phyloP scores from a whole-genome alignment of 2,797 vertebrate species.

The Lacerta bilineata region DNA sequence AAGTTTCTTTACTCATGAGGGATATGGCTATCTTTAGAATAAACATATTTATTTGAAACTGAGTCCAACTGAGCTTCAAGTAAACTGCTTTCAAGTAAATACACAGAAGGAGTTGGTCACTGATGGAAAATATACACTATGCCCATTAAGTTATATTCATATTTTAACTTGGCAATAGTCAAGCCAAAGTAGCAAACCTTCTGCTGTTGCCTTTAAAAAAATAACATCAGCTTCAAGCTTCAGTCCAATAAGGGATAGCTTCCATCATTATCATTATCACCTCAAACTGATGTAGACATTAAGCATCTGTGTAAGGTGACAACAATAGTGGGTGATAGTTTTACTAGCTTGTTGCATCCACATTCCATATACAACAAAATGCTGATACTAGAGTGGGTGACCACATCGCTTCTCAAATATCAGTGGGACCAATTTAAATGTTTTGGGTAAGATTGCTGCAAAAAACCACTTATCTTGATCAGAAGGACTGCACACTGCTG shows the following conservation, averaged over 20 bases:
- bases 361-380: background rate
- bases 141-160: background rate
- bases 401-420: background rate
- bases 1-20: constrained; percentile 65
- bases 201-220: constrained; percentile 65
- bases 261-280: constrained; percentile 12
- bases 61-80: background rate
- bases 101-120: background rate
- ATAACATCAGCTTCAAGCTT: constrained; percentile 7
- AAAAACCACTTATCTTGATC: background rate
- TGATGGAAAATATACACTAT: constrained; percentile 48
- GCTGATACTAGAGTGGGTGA: background rate
- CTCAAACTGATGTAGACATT: constrained; percentile 5
- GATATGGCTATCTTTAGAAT: constrained; percentile 51
- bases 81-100: background rate
- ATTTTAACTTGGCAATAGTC: constrained; percentile 66
- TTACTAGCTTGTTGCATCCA: background rate
- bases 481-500: background rate
- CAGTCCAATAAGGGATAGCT: constrained; percentile 17
- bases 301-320: constrained; percentile 4
- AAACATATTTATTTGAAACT: background rate
- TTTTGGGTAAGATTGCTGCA: background rate
- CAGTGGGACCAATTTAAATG: background rate
- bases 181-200: constrained; percentile 57
- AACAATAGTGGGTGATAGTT: constrained; percentile 13